phyloP scores from a whole-genome alignment of 2,797 vertebrate genomes.

The Tadarida brasiliensis region DNA sequence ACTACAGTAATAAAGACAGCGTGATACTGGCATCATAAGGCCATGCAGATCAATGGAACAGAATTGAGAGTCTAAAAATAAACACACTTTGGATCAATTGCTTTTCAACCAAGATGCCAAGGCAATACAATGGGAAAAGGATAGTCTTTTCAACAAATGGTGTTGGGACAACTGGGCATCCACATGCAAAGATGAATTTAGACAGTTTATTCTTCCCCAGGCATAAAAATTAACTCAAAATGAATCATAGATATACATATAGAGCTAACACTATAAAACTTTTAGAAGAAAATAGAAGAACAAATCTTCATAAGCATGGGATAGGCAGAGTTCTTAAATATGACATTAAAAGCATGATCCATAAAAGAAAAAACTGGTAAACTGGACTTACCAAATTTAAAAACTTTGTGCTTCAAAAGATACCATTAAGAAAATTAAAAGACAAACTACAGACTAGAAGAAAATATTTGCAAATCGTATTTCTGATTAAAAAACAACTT shows the following conservation, averaged over 20 bases:
- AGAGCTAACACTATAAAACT: background rate
- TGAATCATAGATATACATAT: background rate
- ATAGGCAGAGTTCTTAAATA: background rate
- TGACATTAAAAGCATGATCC: background rate
- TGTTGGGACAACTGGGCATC: background rate
- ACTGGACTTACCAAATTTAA: background rate
- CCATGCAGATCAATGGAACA: background rate
- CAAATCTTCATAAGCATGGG: background rate
- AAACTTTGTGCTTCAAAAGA: slow-evolving; percentile 11
- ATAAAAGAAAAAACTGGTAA: background rate
- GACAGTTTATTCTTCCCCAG: background rate
- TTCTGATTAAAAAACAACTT: background rate
- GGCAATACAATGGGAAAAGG: background rate
- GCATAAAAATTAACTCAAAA: slow-evolving; percentile 16
- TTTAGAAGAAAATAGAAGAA: slow-evolving; percentile 1
- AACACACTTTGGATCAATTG: background rate
- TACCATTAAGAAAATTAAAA: slow-evolving; percentile 11
- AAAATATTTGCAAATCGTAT: background rate
- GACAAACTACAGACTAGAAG: background rate
- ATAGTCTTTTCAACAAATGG: background rate
- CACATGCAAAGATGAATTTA: background rate
- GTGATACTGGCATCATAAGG: background rate
- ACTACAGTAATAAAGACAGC: background rate
- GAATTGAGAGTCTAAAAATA: slow-evolving; percentile 15
- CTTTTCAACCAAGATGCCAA: slow-evolving; percentile 28